Evolutionary conservation across 2,113 vertebrate species (phyloP).

Genomic region (Empidonax alnorum): DNA sequence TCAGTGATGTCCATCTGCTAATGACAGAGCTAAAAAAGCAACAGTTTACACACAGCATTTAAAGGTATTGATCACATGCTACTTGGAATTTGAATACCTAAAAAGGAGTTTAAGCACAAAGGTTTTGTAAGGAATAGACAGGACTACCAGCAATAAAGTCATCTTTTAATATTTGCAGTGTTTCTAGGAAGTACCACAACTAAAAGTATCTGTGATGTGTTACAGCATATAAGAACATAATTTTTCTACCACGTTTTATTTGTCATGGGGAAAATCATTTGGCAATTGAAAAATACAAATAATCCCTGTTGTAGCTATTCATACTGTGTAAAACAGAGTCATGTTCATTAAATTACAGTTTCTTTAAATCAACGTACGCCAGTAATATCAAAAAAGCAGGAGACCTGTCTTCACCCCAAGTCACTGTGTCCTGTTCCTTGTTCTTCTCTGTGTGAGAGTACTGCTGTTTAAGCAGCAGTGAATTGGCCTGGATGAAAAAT

Average conservation of each 20-base stretch:
- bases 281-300: neutral
- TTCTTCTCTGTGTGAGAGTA: neutral
- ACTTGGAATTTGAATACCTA: neutral
- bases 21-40: neutral
- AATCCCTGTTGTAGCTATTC: neutral
- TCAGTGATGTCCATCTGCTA: neutral
- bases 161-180: neutral
- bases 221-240: neutral
- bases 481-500: neutral
- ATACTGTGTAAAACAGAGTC: neutral
- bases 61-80: neutral
- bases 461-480: neutral
- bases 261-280: neutral
- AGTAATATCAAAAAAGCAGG: neutral
- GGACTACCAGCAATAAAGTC: neutral
- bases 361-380: neutral
- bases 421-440: neutral
- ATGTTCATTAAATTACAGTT: neutral
- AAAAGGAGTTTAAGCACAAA: neutral
- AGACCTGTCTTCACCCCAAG: neutral
- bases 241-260: neutral
- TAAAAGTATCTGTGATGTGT: neutral
- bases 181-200: neutral
- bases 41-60: neutral
- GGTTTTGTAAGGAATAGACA: neutral